Evolutionary conservation across 2,113 vertebrate species (phyloP).

Genomic region (Garra rufa): DNA sequence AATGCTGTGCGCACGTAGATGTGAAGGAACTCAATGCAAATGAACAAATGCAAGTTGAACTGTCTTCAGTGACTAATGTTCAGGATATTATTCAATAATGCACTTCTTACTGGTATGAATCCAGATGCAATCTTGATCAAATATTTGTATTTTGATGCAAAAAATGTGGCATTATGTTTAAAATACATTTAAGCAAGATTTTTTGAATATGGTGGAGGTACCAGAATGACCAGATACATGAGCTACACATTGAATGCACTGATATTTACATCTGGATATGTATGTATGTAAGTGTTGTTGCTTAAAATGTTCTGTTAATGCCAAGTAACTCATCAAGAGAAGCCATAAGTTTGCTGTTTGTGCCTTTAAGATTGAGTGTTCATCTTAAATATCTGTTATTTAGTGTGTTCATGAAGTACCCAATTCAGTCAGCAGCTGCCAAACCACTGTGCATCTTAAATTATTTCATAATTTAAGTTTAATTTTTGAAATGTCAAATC

Average conservation of each 20-base stretch:
- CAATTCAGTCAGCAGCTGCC: conserved; percentile 9
- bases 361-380: neutral
- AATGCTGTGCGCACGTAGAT: conserved; percentile 81
- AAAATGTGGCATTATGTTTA: conserved; percentile 16
- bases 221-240: neutral
- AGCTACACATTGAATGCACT: conserved; percentile 33
- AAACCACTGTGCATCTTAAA: neutral
- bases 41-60: conserved; percentile 16
- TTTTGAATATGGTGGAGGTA: conserved; percentile 17
- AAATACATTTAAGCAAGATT: neutral
- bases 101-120: neutral
- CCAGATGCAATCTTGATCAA: neutral
- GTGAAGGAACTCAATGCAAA: neutral
- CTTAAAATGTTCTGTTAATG: conserved; percentile 23
- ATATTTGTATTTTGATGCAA: neutral
- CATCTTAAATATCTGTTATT: neutral
- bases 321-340: conserved; percentile 11
- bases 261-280: conserved; percentile 6
- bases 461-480: neutral
- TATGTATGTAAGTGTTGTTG: conserved; percentile 13
- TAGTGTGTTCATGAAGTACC: conserved; percentile 21
- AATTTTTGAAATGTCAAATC: neutral
- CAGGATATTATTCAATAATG: neutral
- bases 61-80: conserved; percentile 1
- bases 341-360: conserved; percentile 3